Base-by-base conservation (phyloP, 1,140 invertebrate genomes). In the Scylla paramamosain region DNA sequence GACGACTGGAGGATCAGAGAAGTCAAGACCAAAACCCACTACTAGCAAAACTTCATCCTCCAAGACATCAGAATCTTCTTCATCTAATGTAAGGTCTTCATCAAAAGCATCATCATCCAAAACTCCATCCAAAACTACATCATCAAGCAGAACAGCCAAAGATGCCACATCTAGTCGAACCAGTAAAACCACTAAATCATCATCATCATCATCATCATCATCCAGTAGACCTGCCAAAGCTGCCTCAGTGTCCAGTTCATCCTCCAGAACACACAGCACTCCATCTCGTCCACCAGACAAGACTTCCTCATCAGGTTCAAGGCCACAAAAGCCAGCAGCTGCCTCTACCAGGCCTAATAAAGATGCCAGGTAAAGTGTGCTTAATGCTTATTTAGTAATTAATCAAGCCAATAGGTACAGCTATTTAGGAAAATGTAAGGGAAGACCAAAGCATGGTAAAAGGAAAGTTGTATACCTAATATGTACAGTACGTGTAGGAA, bases 1-100 rank as follows among this genome's bases (percentile, higher is more conserved):
- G 14, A n/a, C 89, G 4, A 25, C 89, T 29, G 89, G 89, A 46
- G 89, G 32, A 29, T 12, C 89, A 46, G 89, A 52, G 52, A 91
- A 91, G n/a, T 28, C 89, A 46, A 91, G 28, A 91, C 14, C 89
- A 16, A 91, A 91, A 45, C 32, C 89, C n/a, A 20, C 89, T 48
- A 91, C 89, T 7, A 91, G 20, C 45, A 91, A 48, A 52, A 16
- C 89, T 29, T 91, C 67, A 0, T 77, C 67, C 67, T n/a, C 67
- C 67, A 77, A 77, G 67, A 12, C 67, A 77, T 77, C 67, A n/a
- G 67, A 7, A 77, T 77, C 67, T 7, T 77, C 67, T n/a, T 77
- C 67, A 77, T 77, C 67, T 77, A 77, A 77, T 77, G 67, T 77
- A 77, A 77, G 25, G 67, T n/a, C 67, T 77, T 77, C 67, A 77